phyloP scores from a whole-genome alignment of 2,888 invertebrate species.

The Leptopilina syphax region DNA sequence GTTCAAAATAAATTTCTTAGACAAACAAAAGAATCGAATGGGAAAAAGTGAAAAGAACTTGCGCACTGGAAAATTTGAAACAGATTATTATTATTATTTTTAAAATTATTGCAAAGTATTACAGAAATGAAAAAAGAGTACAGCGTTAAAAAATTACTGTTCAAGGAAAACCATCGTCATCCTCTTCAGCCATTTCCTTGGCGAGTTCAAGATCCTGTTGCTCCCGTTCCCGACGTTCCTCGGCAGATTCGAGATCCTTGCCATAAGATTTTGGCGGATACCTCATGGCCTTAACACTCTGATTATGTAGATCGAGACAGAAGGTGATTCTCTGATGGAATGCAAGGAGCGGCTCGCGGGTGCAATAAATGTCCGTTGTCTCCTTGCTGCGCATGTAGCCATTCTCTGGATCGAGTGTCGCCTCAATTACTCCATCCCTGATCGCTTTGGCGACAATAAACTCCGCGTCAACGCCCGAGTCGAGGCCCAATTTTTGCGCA shows the following conservation, averaged over 20 bases:
- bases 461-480: slow-evolving; percentile 98
- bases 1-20: too few species aligned
- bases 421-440: slow-evolving; percentile 98
- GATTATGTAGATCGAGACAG: slow-evolving; percentile 98
- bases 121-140: slow-evolving; percentile 28
- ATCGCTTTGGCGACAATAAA: slow-evolving; percentile 99
- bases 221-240: slow-evolving; percentile 96
- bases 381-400: slow-evolving; percentile 99
- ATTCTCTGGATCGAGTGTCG: slow-evolving; percentile 95
- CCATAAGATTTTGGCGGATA: slow-evolving; percentile 99
- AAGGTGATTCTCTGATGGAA: slow-evolving; percentile 98
- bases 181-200: slow-evolving; percentile 99
- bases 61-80: background rate
- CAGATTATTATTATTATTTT: background rate
- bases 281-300: slow-evolving; percentile 99
- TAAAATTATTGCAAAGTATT: slow-evolving; percentile 25
- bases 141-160: slow-evolving; percentile 47
- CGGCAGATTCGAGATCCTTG: slow-evolving; percentile 97
- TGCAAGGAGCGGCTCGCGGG: slow-evolving; percentile 95
- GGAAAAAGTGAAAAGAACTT: too few species aligned
- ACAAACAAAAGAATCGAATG: too few species aligned
- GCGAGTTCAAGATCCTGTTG: slow-evolving; percentile 99
- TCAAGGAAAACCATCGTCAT: slow-evolving; percentile 91
- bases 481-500: slow-evolving; percentile 94
- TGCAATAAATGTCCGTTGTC: slow-evolving; percentile 97